Percentiles rank a stretch among this genome's conserved stretches.
Conservation (phyloP, 2,797 vertebrate species). For the Chelon labrosus region DNA sequence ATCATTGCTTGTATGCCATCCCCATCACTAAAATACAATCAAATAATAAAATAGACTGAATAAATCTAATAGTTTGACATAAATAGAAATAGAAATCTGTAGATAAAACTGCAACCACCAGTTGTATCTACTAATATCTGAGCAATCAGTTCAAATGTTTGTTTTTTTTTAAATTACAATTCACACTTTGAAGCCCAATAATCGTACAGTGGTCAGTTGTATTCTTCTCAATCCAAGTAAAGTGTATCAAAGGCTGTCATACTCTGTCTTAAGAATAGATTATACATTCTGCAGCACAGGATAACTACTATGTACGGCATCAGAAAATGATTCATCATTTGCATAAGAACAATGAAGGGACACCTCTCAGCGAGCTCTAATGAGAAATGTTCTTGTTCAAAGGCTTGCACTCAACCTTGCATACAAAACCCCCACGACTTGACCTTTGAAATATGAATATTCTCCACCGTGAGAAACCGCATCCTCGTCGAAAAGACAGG, state of each 20-base stretch:
- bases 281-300: constrained; percentile 38
- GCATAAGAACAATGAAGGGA: constrained; percentile 63
- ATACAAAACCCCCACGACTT: constrained; percentile 49
- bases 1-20: neutral
- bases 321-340: constrained; percentile 48
- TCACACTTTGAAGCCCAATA: neutral
- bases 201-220: neutral
- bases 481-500: constrained; percentile 26
- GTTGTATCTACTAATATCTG: neutral
- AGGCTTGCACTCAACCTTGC: constrained; percentile 41
- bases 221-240: neutral
- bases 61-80: neutral
- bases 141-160: neutral
- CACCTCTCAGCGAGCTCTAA: constrained; percentile 52
- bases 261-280: constrained; percentile 15
- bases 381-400: constrained; percentile 60
- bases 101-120: too few species aligned
- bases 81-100: neutral
- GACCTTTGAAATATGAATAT: constrained; percentile 62
- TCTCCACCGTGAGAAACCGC: constrained; percentile 24
- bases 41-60: neutral
- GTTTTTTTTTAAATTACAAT: neutral
- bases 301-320: constrained; percentile 38
- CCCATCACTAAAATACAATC: neutral
- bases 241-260: neutral